Base-by-base conservation (phyloP, 2,888 invertebrate genomes). In the Callyntrura sp. region DNA sequence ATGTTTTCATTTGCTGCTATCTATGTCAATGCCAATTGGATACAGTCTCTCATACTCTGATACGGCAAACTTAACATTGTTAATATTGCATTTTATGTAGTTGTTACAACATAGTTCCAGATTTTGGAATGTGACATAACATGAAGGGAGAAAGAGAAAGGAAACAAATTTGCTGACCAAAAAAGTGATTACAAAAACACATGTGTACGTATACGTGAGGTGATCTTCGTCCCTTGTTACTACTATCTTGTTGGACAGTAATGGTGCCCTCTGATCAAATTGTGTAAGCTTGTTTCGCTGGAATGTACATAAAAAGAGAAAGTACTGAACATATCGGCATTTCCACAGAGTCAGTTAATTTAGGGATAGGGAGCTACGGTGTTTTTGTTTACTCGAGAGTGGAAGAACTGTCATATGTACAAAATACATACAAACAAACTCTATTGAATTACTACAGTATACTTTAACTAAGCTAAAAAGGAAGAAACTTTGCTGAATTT, bases 161-260 rank as follows among this genome's bases (percentile, higher is more conserved):
- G 17, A 73, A 73, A 23, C 23, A 73, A 73, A 23, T 11, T 73
- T 73, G 73, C 73, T 73, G 73, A 73, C 73, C 73, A 73, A 73
- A 48, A 45, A 48, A 45, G 48, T 48, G 45, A 73, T 73, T 73
- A 48, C 73, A 73, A 45, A 17, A 73, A 48, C 23, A 12, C 73
- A 73, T 73, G 73, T 73, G 73, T 45, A 43, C 23, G 48, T 48
- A 73, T 73, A 73, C 73, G 73, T 23, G 45, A 35, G 1, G n/a
- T 73, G 45, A 48, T 17, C n/a, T 20, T 73, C 9, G 48, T 48
- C 17, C 9, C 35, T 23, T 73, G 14, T 23, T 48, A 48, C 23
- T 45, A 23, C 45, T 73, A n/a, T 25, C 73, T 73, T 48, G 11
- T 73, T 73, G 23, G 23, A 11, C 45, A 48, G 4, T 73, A 73